These are phyloP conservation scores for Ambastaia sidthimunki DNA, from an alignment of 2,797 vertebrate species.

Conservation along the genomic window DNA sequence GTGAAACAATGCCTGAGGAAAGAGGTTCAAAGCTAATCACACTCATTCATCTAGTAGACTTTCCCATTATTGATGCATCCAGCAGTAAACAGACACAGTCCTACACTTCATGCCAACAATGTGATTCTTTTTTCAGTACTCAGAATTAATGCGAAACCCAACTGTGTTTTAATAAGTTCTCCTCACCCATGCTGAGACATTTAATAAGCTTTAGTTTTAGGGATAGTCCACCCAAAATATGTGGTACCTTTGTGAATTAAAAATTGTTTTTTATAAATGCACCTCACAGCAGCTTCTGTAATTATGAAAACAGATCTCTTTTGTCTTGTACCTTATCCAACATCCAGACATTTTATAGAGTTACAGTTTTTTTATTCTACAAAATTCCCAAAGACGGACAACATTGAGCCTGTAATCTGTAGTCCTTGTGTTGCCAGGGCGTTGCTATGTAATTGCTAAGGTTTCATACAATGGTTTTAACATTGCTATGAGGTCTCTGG, in stretches of 20 bases:
- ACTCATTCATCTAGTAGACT: conserved; percentile 31
- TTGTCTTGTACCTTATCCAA: too few species aligned
- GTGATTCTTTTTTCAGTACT: conserved; percentile 4
- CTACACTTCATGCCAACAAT: conserved; percentile 8
- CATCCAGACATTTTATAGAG: too few species aligned
- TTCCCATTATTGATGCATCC: conserved; percentile 32
- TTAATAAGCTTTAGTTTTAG: conserved; percentile 16
- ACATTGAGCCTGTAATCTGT: too few species aligned
- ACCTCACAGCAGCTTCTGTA: too few species aligned
- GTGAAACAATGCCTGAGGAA: conserved; percentile 7
- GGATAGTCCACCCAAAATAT: too few species aligned
- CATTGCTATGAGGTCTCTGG: background rate
- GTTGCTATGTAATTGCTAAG: background rate
- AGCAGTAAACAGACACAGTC: conserved; percentile 37
- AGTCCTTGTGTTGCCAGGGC: background rate
- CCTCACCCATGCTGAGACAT: conserved; percentile 23
- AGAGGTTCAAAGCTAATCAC: conserved; percentile 26
- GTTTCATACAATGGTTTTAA: background rate
- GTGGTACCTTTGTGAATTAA: too few species aligned
- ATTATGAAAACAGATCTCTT: too few species aligned
- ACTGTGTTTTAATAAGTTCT: conserved; percentile 23
- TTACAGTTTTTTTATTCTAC: too few species aligned
- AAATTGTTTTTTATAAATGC: too few species aligned
- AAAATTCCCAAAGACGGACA: too few species aligned
- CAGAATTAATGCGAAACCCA: conserved; percentile 26